A percentile compares a stretch with the other conserved stretches of the same genome.
Evolutionary conservation across 2,113 vertebrate species (phyloP).

Genomic region (Tamias sibiricus): DNA sequence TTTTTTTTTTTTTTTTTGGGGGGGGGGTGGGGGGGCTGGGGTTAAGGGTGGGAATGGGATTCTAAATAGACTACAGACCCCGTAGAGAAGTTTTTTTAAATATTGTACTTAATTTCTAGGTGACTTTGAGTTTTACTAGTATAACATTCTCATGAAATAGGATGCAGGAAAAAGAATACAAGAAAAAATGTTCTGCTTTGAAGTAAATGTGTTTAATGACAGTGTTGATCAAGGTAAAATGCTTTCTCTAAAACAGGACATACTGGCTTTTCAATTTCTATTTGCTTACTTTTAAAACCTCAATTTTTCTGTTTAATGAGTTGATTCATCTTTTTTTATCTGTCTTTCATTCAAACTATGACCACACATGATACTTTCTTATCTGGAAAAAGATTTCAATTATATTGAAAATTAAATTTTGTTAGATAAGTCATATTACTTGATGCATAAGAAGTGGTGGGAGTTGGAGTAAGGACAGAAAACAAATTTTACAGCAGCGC

Average conservation of each 20-base stretch:
- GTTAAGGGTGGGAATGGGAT: background rate
- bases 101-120: slow-evolving; percentile 25
- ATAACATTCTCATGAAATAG: background rate
- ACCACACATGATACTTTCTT: background rate
- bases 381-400: background rate
- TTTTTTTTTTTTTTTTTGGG: background rate
- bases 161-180: background rate
- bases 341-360: background rate
- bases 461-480: background rate
- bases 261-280: background rate
- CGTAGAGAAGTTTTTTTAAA: background rate
- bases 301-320: background rate
- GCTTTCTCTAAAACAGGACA: background rate
- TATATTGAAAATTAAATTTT: background rate
- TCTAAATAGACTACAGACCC: background rate
- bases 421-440: background rate
- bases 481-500: background rate
- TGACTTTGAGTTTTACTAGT: slow-evolving; percentile 26
- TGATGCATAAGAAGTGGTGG: background rate
- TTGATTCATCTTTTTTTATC: background rate
- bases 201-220: background rate
- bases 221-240: background rate
- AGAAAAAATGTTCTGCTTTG: background rate
- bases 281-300: background rate
- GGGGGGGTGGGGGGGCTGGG: background rate